These are phyloP conservation scores for Pipistrellus kuhlii DNA, from an alignment of 2,797 vertebrate species.

Conservation along the genomic window DNA sequence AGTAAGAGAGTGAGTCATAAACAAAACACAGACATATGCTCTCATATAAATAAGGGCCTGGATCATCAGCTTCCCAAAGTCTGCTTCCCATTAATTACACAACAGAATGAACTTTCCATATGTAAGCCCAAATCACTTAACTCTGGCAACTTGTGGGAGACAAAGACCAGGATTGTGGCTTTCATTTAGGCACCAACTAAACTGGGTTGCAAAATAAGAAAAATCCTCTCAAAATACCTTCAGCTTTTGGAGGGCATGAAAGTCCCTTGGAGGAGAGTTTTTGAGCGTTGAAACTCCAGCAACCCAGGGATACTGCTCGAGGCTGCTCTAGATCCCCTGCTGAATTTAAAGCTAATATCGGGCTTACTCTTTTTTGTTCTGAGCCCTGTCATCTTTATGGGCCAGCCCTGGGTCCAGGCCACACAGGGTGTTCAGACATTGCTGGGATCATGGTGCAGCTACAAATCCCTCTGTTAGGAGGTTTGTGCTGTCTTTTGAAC, in stretches of 20 bases:
- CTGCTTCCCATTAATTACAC: constrained; percentile 89
- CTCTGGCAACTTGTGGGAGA: constrained; percentile 80
- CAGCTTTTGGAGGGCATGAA: background rate
- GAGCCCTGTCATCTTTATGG: constrained; percentile 43
- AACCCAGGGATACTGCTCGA: background rate
- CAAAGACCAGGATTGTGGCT: constrained; percentile 82
- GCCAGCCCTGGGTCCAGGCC: background rate
- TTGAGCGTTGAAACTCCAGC: background rate
- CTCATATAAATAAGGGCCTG: constrained; percentile 87
- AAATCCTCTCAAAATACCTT: constrained; percentile 48
- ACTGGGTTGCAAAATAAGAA: constrained; percentile 61
- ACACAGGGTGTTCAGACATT: background rate
- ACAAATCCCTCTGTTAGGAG: background rate
- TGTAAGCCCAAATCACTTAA: constrained; percentile 84
- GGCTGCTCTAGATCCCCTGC: background rate
- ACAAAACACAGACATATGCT: constrained; percentile 89
- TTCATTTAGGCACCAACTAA: constrained; percentile 74
- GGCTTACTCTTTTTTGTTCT: constrained; percentile 29
- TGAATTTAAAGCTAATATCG: constrained; percentile 6
- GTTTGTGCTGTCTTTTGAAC: constrained; percentile 29
- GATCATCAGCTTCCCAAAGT: constrained; percentile 85
- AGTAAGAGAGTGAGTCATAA: constrained; percentile 87
- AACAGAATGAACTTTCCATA: constrained; percentile 88
- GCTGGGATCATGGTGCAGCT: background rate
- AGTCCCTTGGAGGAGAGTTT: constrained; percentile 17